Conservation (phyloP, 1,140 invertebrate genomes). For the Heliconius himera region DNA sequence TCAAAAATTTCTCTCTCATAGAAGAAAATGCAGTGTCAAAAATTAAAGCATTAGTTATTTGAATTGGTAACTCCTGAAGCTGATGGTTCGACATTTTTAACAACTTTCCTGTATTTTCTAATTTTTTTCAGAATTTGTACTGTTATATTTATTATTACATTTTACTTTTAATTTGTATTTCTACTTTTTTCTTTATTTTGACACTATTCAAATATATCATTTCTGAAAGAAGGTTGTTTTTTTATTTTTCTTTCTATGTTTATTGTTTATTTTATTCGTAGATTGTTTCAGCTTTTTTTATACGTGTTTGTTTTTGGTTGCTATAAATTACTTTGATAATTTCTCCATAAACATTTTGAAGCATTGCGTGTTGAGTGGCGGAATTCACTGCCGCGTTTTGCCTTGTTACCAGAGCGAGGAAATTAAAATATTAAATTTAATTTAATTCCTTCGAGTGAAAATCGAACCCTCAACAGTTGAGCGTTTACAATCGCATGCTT, state of each 20-base stretch:
- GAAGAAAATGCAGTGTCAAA: slow-evolving; percentile 48
- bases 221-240: neutral
- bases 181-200: neutral
- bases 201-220: neutral
- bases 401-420: no score
- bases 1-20: slow-evolving; percentile 51
- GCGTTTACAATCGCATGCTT: no score
- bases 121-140: neutral
- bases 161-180: neutral
- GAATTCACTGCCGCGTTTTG: no score
- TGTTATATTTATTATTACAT: slow-evolving; percentile 24
- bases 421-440: no score
- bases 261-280: neutral
- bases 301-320: neutral
- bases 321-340: neutral
- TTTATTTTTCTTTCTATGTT: neutral
- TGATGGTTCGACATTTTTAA: slow-evolving; percentile 40
- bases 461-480: no score
- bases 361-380: no score
- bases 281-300: neutral
- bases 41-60: slow-evolving; percentile 45
- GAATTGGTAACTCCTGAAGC: slow-evolving; percentile 47
- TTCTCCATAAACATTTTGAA: neutral
- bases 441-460: no score
- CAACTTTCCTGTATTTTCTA: neutral